Evolutionary conservation across 2,797 vertebrate species (phyloP).

Genomic region (Coilia nasus): DNA sequence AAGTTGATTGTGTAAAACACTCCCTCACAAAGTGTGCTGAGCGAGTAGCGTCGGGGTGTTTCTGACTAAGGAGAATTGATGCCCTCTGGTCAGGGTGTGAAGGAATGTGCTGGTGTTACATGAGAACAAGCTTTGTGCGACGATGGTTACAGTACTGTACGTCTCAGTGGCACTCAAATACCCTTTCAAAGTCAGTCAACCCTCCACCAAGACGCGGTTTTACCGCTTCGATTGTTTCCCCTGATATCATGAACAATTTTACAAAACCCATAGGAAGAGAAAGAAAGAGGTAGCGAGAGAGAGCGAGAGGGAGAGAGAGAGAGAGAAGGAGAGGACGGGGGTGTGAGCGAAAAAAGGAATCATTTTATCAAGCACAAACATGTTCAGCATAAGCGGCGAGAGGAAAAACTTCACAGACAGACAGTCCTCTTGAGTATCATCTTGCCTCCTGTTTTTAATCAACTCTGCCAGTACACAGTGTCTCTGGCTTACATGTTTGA

Average conservation of each 20-base stretch:
- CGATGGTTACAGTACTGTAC: neutral
- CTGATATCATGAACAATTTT: neutral
- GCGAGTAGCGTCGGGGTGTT: conserved; percentile 43
- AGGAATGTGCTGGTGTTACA: conserved; percentile 64
- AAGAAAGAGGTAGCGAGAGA: conserved; percentile 27
- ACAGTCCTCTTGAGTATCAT: neutral
- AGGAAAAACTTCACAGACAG: conserved; percentile 17
- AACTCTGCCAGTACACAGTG: neutral
- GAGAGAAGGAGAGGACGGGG: no score
- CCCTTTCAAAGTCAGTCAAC: neutral
- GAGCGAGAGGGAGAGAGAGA: neutral
- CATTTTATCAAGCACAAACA: conserved; percentile 7
- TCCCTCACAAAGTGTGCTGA: neutral
- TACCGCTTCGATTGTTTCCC: neutral
- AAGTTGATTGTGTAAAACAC: neutral
- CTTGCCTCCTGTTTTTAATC: conserved; percentile 4
- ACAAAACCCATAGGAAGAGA: neutral
- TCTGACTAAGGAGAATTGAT: conserved; percentile 53
- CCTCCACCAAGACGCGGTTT: neutral
- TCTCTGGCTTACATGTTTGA: neutral
- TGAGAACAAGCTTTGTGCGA: neutral
- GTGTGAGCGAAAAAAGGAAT: neutral
- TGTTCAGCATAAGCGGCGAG: neutral
- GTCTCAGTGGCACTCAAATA: neutral
- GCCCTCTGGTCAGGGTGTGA: conserved; percentile 46